A percentile compares a stretch with the other conserved stretches of the same genome.
Evolutionary conservation across 2,797 vertebrate species (phyloP).

Genomic region (Hirundo rustica): DNA sequence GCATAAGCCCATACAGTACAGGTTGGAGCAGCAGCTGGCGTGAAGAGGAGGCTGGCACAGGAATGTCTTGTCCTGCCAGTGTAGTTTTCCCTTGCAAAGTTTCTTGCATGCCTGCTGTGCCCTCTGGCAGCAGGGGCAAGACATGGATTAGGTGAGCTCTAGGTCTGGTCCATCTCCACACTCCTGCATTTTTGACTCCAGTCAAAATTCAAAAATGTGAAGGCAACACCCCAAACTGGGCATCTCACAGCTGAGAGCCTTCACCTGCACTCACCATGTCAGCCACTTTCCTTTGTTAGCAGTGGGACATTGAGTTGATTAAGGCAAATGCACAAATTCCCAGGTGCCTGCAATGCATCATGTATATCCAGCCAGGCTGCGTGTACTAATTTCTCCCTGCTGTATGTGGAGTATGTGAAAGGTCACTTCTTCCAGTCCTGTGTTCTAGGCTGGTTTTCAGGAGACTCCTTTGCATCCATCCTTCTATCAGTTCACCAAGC

Average conservation of each 20-base stretch:
- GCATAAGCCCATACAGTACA: neutral
- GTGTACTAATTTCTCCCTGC: neutral
- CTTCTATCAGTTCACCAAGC: neutral
- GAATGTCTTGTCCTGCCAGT: neutral
- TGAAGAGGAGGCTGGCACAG: neutral
- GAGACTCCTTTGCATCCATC: neutral
- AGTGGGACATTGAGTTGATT: neutral
- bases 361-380: neutral
- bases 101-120: neutral
- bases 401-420: neutral
- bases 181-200: neutral
- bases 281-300: neutral
- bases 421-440: neutral
- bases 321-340: neutral
- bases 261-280: neutral
- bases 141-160: neutral
- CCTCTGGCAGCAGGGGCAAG: neutral
- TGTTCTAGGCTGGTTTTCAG: neutral
- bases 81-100: neutral
- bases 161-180: neutral
- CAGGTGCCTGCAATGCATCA: neutral
- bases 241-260: neutral
- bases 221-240: neutral
- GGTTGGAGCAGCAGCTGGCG: neutral
- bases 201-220: neutral